Conservation (phyloP, 2,113 vertebrate species). For the Carlito syrichta region DNA sequence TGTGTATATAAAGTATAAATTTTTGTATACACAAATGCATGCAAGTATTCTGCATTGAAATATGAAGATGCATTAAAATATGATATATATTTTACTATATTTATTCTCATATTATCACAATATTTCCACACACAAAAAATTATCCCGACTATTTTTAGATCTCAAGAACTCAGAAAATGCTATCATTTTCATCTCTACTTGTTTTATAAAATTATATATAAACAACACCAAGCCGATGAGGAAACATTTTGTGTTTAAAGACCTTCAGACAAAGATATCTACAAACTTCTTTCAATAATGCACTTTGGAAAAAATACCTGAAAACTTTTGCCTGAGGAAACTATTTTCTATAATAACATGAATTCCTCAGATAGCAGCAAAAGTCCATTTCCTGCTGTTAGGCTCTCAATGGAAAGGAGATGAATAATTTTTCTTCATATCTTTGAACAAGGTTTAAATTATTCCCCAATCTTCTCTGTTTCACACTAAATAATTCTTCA, state of each 20-base stretch:
- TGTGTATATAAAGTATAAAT: neutral
- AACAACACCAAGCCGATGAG: conserved; percentile 30
- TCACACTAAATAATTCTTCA: conserved; percentile 66
- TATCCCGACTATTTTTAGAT: neutral
- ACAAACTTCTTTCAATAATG: conserved; percentile 39
- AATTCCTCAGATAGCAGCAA: conserved; percentile 69
- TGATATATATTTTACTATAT: neutral
- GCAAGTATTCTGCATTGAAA: neutral
- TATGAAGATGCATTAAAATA: neutral
- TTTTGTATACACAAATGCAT: neutral
- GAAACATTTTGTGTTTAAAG: conserved; percentile 52
- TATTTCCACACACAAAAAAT: neutral
- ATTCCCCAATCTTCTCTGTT: conserved; percentile 63
- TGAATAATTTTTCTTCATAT: conserved; percentile 74
- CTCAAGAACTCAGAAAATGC: neutral
- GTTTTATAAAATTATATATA: neutral
- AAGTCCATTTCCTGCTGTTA: conserved; percentile 66
- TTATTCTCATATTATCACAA: neutral
- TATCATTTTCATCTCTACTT: neutral
- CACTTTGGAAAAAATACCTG: conserved; percentile 45
- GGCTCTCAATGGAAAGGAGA: conserved; percentile 55
- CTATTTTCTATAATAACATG: conserved; percentile 70
- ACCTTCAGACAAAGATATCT: neutral
- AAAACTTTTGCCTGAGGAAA: conserved; percentile 70
- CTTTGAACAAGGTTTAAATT: conserved; percentile 72